Evolutionary conservation across 2,113 vertebrate genomes (phyloP), one percentile per base, ranked within the genome.

Genomic region (Brachionichthys hirsutus): DNA sequence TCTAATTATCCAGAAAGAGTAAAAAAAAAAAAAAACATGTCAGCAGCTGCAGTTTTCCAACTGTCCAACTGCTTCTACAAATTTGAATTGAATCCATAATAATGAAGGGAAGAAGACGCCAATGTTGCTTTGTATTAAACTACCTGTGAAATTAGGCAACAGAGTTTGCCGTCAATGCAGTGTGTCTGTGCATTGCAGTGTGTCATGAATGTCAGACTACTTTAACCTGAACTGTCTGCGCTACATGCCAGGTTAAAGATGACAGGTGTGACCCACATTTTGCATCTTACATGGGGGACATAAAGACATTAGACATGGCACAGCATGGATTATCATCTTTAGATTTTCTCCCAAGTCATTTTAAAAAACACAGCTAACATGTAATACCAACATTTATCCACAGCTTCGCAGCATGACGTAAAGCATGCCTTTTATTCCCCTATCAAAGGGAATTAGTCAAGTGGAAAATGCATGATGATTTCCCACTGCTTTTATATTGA

Each of bases 211-310:
- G 36, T 38, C 36, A 10, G 36, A 38, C 36, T 38, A 38, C 20
- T 60, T 1, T 46, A 16, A 59, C 5, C 7, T 40, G 46, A 48
- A 65, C 8, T 63, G 65, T 7, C 24, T 46, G 67, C 56, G 59
- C 74, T 22, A 35, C 42, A n/a, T 46, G 8, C 24, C 40, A 36
- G 44, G 48, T 35, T 75, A 46, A 77, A 67, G 59, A 71, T 79
- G 75, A 70, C 57, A 72, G 50, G 80, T 83, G 52, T 75, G 75
- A 73, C 66, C 70, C 61, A 74, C 58, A 68, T 75, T 59, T 22
- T 50, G 67, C 58, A 45, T 64, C 53, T 58, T 54, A 36, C 75
- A 54, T 66, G 52, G 75, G 24, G 51, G 51, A 56, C 64, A 65
- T 70, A 59, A 67, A 45, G 54, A 19, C 54, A 73, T 82, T 62